Evolutionary conservation across 2,113 vertebrate species (phyloP).

Genomic region (Sinocyclocheilus grahami): DNA sequence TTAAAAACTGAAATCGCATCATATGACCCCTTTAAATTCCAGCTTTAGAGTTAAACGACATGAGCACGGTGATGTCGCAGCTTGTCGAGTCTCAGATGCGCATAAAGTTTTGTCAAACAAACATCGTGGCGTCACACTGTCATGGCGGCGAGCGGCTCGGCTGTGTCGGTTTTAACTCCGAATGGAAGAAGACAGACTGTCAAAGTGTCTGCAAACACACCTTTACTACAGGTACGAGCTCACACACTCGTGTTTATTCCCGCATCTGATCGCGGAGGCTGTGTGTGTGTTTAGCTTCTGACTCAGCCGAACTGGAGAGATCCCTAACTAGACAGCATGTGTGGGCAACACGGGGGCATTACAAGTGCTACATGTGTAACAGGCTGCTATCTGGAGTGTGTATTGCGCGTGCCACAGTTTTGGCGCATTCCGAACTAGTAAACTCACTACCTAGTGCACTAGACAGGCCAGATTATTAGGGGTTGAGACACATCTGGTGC

Average conservation of each 20-base stretch:
- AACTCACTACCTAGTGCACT: not conserved
- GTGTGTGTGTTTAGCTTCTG: not conserved
- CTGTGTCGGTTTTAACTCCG: conserved; percentile 89
- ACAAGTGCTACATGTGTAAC: not conserved
- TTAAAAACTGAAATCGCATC: no score
- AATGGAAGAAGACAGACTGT: conserved; percentile 89
- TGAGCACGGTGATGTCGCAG: no score
- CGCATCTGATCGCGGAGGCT: not conserved
- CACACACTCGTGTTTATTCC: not conserved
- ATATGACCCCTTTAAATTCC: no score
- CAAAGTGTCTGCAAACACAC: conserved; percentile 85
- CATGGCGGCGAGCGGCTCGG: conserved; percentile 81
- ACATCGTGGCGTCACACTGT: conserved; percentile 61
- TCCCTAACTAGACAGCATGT: not conserved
- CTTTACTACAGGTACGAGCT: conserved; percentile 86
- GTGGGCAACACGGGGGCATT: not conserved
- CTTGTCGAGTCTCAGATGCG: no score
- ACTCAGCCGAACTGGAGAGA: not conserved
- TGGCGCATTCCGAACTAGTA: not conserved
- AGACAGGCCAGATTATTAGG: not conserved
- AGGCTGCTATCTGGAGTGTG: not conserved
- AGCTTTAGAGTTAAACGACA: no score
- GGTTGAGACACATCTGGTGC: not conserved
- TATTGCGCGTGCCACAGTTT: no score
- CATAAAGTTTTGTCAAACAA: conserved; percentile 80